Evolutionary conservation across 2,113 vertebrate genomes (phyloP).

Genomic region (Nibea albiflora): DNA sequence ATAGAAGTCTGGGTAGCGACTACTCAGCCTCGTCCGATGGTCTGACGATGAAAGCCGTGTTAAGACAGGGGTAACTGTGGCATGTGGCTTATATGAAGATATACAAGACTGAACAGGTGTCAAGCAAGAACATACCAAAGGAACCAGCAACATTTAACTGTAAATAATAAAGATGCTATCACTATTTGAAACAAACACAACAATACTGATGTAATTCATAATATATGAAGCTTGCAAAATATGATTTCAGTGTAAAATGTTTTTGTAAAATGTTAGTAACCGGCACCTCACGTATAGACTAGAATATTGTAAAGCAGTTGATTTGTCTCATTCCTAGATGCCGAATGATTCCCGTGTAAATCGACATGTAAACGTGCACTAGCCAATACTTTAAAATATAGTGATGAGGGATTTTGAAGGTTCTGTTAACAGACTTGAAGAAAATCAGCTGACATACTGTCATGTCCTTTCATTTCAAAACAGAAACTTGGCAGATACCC

Average conservation of each 20-base stretch:
- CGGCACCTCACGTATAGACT: neutral
- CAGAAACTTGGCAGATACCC: neutral
- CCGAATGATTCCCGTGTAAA: neutral
- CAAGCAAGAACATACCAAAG: neutral
- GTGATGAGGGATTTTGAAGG: conserved; percentile 8
- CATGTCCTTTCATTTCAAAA: conserved; percentile 36
- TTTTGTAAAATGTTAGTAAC: neutral
- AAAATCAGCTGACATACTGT: neutral
- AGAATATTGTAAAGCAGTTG: neutral
- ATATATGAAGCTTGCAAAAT: conserved; percentile 1
- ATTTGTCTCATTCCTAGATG: neutral
- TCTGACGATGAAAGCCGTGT: neutral
- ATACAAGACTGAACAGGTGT: neutral
- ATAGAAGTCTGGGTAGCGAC: too few relatives aligned
- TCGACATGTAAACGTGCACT: neutral
- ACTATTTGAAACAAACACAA: neutral
- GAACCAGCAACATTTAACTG: neutral
- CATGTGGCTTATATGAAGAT: conserved; percentile 27
- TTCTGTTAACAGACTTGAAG: conserved; percentile 9
- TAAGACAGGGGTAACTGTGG: neutral
- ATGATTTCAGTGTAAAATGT: neutral
- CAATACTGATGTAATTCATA: neutral
- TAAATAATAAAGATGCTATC: neutral
- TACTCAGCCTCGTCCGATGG: neutral
- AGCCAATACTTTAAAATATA: neutral